Conservation (phyloP, 2,888 invertebrate genomes). For the Sialis fuliginosa region DNA sequence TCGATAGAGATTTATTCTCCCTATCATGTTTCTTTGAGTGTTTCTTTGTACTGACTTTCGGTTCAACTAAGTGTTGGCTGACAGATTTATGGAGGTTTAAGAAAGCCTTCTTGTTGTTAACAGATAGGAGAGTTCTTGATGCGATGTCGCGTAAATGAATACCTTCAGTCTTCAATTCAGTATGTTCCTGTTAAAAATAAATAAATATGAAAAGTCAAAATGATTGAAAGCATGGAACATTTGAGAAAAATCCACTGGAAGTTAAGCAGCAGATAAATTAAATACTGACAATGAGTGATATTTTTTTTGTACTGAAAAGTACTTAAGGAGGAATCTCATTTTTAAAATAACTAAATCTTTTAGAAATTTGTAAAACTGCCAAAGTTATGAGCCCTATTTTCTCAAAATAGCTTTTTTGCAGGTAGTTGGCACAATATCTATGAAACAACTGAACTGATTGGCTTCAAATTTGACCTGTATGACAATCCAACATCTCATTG, state of each 20-base stretch:
- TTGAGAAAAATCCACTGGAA: background rate
- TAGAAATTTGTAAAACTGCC: too few relatives aligned
- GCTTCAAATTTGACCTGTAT: too few relatives aligned
- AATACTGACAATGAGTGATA: too few relatives aligned
- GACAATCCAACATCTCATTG: too few relatives aligned
- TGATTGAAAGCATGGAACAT: conserved; percentile 1
- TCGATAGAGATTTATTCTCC: background rate
- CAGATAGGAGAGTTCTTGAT: conserved; percentile 25
- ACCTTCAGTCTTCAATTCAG: conserved; percentile 58
- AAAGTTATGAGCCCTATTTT: too few relatives aligned
- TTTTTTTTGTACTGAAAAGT: too few relatives aligned
- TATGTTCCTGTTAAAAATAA: conserved; percentile 36
- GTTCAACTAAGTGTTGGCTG: conserved; percentile 6
- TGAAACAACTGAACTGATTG: too few relatives aligned
- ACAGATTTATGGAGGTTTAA: conserved; percentile 3
- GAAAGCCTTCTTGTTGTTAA: conserved; percentile 18
- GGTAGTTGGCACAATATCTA: too few relatives aligned
- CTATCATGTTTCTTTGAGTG: background rate
- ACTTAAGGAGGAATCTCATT: too few relatives aligned
- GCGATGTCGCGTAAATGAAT: conserved; percentile 57
- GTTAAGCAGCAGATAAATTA: background rate
- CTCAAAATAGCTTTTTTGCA: too few relatives aligned
- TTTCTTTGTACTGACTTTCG: conserved; percentile 3
- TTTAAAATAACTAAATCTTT: too few relatives aligned
- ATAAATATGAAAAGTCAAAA: conserved; percentile 4